Base-by-base conservation (phyloP, 2,797 vertebrate genomes). In the Lithobates sylvaticus region DNA sequence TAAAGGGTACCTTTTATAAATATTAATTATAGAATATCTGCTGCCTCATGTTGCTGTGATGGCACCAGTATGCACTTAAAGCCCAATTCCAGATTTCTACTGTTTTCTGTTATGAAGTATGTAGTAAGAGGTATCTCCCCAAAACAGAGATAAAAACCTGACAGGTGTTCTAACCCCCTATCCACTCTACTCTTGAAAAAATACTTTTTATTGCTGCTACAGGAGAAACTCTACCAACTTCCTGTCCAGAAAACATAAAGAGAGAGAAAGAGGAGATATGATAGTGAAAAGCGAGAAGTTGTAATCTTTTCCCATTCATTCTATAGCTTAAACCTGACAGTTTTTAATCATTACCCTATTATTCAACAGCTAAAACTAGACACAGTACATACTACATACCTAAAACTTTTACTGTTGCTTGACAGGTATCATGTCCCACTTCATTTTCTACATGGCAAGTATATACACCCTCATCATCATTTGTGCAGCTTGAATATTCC, bases 401-500 rank as follows among this genome's bases (percentile, higher is more conserved):
- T 90, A 99, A 93, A n/a, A 98, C 95, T 85, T 96, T 96, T 42
- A 99, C 97, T 23, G 91, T 61, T 18, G 97, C 96, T 77, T 96
- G 93, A 69, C 97, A 98, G 39, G 89, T 89, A 92, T 99, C 97
- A 64, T 88, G 94, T 89, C 98, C 98, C 50, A 97, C 97, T 73
- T 97, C 97, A 75, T 99, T 99, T 92, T 96, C 96, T 85, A 99
- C 97, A 84, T 95, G 91, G 69, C 98, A 99, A 80, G 93, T 93
- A 89, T 98, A 99, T 74, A 90, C 94, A 76, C 98, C 98, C 61
- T 95, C 95, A 13, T 97, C 96, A 23, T 96, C 95, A 91, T 97
- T 98, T 83, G 96, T 95, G 12, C 96, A 97, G 88, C 95, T 96
- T 82, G 97, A 93, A 91, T 97, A 98, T 93, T 99, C 98, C 80